These are phyloP conservation scores for Spisula subtruncata DNA, from an alignment of 2,888 invertebrate species.

Conservation along the genomic window DNA sequence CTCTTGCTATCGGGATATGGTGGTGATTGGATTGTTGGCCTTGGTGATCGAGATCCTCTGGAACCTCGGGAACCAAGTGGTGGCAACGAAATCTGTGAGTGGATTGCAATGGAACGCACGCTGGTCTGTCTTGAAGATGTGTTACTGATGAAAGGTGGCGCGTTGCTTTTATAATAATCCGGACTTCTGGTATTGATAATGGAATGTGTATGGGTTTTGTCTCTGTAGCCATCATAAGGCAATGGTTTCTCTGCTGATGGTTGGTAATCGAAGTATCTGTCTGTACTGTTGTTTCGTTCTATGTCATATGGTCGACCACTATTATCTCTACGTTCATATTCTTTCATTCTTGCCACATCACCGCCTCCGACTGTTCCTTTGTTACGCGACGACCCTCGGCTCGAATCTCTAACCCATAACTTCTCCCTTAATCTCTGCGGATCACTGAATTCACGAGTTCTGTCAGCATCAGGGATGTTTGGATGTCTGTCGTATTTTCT, in stretches of 20 bases:
- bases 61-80: constrained; percentile 37
- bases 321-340: not conserved
- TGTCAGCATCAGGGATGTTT: constrained; percentile 28
- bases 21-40: constrained; percentile 31
- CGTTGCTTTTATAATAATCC: constrained; percentile 58
- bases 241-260: constrained; percentile 33
- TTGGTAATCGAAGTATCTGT: constrained; percentile 29
- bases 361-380: not conserved
- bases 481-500: constrained; percentile 62
- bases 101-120: constrained; percentile 43
- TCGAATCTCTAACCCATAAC: not conserved
- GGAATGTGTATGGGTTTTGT: constrained; percentile 30
- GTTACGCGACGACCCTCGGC: not conserved
- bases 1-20: constrained; percentile 1
- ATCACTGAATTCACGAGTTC: constrained; percentile 3
- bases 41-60: constrained; percentile 10
- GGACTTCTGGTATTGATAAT: constrained; percentile 47
- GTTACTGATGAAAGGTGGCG: constrained; percentile 51
- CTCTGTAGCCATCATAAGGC: constrained; percentile 50
- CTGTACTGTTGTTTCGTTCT: not conserved
- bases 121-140: constrained; percentile 53
- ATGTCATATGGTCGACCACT: not conserved
- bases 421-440: not conserved
- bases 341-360: not conserved
- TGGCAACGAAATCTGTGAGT: constrained; percentile 53